These are phyloP conservation scores for Archips crataeganus DNA, from an alignment of 2,888 invertebrate species.

Conservation along the genomic window DNA sequence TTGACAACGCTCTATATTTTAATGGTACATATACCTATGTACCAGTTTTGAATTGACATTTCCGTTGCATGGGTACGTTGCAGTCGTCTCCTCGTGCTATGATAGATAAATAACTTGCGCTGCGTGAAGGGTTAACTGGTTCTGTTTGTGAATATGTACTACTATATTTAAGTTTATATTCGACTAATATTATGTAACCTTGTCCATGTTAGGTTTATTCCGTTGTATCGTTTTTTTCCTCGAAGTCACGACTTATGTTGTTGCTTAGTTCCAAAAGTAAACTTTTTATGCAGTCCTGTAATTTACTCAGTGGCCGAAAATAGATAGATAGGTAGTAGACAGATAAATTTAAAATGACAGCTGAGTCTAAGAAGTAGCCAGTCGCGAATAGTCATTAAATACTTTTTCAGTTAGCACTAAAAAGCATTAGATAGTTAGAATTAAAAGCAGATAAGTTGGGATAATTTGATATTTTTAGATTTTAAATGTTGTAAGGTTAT, in stretches of 20 bases:
- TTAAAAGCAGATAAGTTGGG: no score
- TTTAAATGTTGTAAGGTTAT: no score
- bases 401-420: background rate
- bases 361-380: background rate
- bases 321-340: background rate
- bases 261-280: background rate
- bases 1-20: background rate
- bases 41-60: background rate
- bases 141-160: constrained; percentile 2
- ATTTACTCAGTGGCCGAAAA: background rate
- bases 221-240: constrained; percentile 3
- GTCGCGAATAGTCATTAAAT: background rate
- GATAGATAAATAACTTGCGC: background rate
- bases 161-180: background rate
- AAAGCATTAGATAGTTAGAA: no score
- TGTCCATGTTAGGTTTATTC: constrained; percentile 11
- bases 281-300: background rate
- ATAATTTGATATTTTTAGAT: no score
- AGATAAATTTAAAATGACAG: background rate
- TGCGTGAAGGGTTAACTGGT: background rate
- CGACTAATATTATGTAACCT: background rate
- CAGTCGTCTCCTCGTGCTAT: background rate
- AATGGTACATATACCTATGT: background rate
- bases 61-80: constrained; percentile 2
- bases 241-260: background rate